Percentiles rank a stretch among this genome's conserved stretches.
These are phyloP conservation scores for Carpatolechia fugitivella DNA, from an alignment of 2,888 invertebrate species.

Conservation along the genomic window DNA sequence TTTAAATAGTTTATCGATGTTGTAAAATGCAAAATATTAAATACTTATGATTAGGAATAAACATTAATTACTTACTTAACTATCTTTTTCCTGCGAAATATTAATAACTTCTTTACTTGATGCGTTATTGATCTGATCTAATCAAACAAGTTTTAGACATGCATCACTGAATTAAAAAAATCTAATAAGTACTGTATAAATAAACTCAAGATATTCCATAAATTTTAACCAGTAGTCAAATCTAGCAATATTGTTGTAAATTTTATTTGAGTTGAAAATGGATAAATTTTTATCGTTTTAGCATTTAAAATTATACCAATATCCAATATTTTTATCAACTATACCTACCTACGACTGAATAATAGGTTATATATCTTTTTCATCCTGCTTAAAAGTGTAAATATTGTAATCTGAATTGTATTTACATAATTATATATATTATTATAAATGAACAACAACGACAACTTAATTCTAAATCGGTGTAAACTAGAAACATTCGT, in stretches of 20 bases:
- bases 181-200: too few relatives aligned
- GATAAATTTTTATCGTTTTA: too few relatives aligned
- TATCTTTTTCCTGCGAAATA: not conserved
- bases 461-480: conserved; percentile 76
- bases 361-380: conserved; percentile 56
- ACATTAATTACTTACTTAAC: not conserved
- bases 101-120: not conserved
- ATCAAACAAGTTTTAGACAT: too few relatives aligned
- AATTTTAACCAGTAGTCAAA: too few relatives aligned
- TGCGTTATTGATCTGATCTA: too few relatives aligned
- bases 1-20: conserved; percentile 15
- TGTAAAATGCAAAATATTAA: conserved; percentile 22
- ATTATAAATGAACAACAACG: conserved; percentile 62
- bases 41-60: conserved; percentile 33
- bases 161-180: too few relatives aligned
- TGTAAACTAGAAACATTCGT: conserved; percentile 54
- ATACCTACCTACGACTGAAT: conserved; percentile 63
- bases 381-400: conserved; percentile 45
- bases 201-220: too few relatives aligned
- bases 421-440: conserved; percentile 36
- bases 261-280: too few relatives aligned
- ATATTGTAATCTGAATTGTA: conserved; percentile 40
- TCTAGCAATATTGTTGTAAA: too few relatives aligned
- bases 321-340: conserved; percentile 34
- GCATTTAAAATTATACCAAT: not conserved